Evolutionary conservation across 92 coral and sea anemone genomes (phyloP).

Genomic region (Parazoanthus darwini): DNA sequence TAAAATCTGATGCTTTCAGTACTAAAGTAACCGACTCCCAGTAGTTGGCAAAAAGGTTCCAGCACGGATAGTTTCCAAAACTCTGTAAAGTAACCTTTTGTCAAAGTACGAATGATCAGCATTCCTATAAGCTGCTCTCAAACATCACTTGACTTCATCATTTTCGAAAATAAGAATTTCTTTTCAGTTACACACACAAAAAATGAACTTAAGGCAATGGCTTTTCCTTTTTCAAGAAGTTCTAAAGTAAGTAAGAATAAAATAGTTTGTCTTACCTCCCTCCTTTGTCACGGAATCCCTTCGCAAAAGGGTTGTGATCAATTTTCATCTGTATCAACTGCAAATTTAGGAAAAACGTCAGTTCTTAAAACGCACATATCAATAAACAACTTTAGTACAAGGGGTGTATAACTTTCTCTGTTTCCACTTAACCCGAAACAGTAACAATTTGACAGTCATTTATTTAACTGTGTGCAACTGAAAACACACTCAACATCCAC

Average conservation of each 20-base stretch:
- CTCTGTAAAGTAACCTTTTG: not conserved
- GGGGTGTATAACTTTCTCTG: too few species aligned
- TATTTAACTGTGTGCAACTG: too few species aligned
- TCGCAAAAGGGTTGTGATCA: constrained; percentile 93
- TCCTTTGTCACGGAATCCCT: constrained; percentile 91
- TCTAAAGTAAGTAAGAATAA: not conserved
- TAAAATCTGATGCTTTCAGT: not conserved
- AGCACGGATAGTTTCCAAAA: not conserved
- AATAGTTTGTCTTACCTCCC: constrained; percentile 49
- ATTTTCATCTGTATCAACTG: constrained; percentile 87
- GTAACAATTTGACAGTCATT: too few species aligned
- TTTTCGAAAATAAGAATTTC: not conserved
- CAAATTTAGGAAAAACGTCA: constrained; percentile 2
- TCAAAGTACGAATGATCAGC: not conserved
- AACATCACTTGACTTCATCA: too few species aligned
- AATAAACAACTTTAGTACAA: too few species aligned
- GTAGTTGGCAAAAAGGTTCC: not conserved
- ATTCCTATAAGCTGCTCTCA: not conserved
- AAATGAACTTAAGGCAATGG: not conserved
- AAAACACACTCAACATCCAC: too few species aligned
- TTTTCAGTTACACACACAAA: too few species aligned
- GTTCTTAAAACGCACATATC: too few species aligned
- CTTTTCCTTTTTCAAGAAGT: not conserved
- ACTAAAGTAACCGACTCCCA: not conserved
- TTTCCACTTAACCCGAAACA: too few species aligned